phyloP scores from a whole-genome alignment of 2,113 vertebrate species.

The Hylia prasina region DNA sequence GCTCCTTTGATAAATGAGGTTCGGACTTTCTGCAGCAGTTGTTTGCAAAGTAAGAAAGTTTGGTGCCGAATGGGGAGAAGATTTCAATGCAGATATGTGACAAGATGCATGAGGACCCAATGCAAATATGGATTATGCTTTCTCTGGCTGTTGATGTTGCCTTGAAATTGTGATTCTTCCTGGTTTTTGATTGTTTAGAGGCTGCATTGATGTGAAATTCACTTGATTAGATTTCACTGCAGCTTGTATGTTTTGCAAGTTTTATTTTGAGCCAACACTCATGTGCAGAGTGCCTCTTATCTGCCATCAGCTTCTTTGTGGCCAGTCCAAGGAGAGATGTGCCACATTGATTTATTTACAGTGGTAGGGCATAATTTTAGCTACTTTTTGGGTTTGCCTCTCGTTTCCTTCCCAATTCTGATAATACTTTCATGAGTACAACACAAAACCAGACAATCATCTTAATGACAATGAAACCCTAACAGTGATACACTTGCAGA shows the following conservation, averaged over 20 bases:
- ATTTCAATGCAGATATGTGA: background rate
- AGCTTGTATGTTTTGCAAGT: background rate
- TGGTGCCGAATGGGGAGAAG: background rate
- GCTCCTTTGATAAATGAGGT: background rate
- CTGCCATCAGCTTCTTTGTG: background rate
- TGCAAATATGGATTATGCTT: slow-evolving; percentile 3
- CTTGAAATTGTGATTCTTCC: background rate
- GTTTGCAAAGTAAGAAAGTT: slow-evolving; percentile 5
- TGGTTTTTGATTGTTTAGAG: background rate
- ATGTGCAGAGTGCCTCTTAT: background rate
- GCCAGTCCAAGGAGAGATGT: accelerated
- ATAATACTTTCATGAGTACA: background rate
- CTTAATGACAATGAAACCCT: background rate
- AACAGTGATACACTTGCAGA: background rate
- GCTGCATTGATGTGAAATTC: background rate
- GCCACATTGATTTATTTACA: background rate
- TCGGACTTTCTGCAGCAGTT: background rate
- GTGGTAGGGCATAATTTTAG: background rate
- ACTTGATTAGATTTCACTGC: background rate
- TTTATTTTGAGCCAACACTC: background rate
- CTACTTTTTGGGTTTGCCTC: background rate
- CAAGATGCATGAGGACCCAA: background rate
- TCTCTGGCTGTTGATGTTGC: background rate
- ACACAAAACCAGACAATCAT: background rate
- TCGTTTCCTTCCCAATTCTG: background rate